These are phyloP conservation scores for Cheumatopsyche charites DNA, from an alignment of 1,140 invertebrate species.

Conservation along the genomic window DNA sequence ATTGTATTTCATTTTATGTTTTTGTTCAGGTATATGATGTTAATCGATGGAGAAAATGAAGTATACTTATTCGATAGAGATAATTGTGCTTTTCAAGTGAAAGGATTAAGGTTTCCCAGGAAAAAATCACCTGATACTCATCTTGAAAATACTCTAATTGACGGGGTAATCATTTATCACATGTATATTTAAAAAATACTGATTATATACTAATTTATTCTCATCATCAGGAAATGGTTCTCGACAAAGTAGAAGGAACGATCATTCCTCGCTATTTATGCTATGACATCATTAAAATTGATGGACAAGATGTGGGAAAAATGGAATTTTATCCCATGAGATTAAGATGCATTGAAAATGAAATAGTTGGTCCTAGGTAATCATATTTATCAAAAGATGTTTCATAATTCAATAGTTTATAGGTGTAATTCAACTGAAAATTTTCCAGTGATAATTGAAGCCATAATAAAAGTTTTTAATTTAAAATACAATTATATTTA, in stretches of 20 bases:
- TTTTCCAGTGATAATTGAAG: no score
- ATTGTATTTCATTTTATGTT: conserved; percentile 17
- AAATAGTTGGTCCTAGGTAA: conserved; percentile 64
- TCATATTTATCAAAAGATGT: no score
- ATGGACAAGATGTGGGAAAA: conserved; percentile 79
- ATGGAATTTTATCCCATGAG: conserved; percentile 78
- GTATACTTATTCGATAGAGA: conserved; percentile 96
- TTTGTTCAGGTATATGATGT: conserved; percentile 88
- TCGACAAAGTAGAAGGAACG: conserved; percentile 79
- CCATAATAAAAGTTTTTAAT: conserved; percentile 31
- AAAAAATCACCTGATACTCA: conserved; percentile 73
- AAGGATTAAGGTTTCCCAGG: conserved; percentile 79
- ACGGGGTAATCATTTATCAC: conserved; percentile 72
- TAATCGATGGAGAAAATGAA: conserved; percentile 83
- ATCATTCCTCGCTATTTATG: conserved; percentile 88
- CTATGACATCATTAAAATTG: conserved; percentile 92
- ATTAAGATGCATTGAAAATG: conserved; percentile 75
- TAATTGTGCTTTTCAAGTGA: conserved; percentile 90
- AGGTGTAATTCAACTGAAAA: no score
- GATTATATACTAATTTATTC: background rate
- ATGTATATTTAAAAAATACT: background rate
- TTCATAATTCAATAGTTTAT: no score
- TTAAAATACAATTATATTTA: background rate
- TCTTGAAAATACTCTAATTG: conserved; percentile 85
- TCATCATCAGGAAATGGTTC: conserved; percentile 93